A percentile compares a stretch with the other conserved stretches of the same genome.
phyloP scores from a whole-genome alignment of 2,888 invertebrate genomes.

The Hypercompe scribonia region DNA sequence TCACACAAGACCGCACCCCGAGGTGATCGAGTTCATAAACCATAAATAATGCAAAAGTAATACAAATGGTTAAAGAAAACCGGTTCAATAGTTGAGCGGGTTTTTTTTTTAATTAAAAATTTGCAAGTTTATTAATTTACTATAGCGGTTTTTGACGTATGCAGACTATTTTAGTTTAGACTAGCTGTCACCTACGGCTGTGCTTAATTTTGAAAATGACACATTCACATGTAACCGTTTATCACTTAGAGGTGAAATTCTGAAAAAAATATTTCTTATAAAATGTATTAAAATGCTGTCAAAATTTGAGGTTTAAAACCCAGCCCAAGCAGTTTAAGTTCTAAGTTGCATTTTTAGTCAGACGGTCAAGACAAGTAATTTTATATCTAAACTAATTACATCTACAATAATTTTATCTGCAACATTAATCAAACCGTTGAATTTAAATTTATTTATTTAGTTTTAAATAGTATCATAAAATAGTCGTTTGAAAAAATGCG shows the following conservation, averaged over 20 bases:
- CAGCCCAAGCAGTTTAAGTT: too few species aligned
- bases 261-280: too few species aligned
- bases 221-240: too few species aligned
- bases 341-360: too few species aligned
- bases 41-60: background rate
- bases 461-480: background rate
- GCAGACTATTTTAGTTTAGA: background rate
- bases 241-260: too few species aligned
- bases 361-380: too few species aligned
- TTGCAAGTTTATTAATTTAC: background rate
- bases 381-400: background rate
- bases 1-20: constrained; percentile 8
- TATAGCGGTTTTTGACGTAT: background rate
- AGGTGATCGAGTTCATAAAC: constrained; percentile 14
- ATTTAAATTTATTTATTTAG: background rate
- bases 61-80: constrained; percentile 6
- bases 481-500: too few species aligned
- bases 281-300: too few species aligned
- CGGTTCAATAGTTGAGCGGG: background rate
- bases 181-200: too few species aligned
- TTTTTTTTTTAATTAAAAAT: background rate
- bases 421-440: background rate
- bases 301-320: too few species aligned
- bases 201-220: too few species aligned
- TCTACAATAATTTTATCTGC: background rate